These are phyloP conservation scores for Pseudomyrmex cubaensis DNA, from an alignment of 1,140 invertebrate species.

Conservation along the genomic window DNA sequence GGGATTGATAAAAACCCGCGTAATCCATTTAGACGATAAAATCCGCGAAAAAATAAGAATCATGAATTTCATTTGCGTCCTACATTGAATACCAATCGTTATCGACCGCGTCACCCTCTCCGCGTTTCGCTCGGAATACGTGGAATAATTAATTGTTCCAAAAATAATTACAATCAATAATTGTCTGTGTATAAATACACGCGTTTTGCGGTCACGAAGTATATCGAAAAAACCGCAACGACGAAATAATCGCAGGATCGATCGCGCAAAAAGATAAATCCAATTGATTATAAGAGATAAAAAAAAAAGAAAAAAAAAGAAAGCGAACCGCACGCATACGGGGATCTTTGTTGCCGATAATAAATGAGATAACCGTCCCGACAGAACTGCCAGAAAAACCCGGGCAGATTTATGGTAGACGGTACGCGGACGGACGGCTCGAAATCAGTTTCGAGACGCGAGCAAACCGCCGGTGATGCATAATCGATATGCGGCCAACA, in stretches of 20 bases:
- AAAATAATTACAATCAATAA: background rate
- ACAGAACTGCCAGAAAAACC: background rate
- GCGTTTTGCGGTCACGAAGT: no score
- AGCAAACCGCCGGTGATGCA: background rate
- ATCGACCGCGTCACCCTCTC: no score
- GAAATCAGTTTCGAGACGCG: constrained; percentile 35
- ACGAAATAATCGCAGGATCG: background rate
- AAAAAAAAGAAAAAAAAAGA: no score
- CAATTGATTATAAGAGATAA: constrained; percentile 4
- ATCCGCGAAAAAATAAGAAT: background rate
- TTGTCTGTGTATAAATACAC: background rate
- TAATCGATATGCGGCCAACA: constrained; percentile 48
- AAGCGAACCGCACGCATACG: background rate
- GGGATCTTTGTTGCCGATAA: background rate
- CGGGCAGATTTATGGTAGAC: constrained; percentile 26
- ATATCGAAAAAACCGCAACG: no score
- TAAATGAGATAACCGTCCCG: background rate
- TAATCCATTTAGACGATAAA: background rate
- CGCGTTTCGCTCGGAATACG: no score
- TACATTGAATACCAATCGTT: background rate
- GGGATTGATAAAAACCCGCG: background rate
- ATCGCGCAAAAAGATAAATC: background rate
- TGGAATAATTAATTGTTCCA: no score
- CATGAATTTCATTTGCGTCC: background rate
- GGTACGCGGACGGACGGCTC: background rate